Evolutionary conservation across 2,113 vertebrate species (phyloP), one percentile per base, ranked within the genome.

Genomic region (Muntiacus muntjak): DNA sequence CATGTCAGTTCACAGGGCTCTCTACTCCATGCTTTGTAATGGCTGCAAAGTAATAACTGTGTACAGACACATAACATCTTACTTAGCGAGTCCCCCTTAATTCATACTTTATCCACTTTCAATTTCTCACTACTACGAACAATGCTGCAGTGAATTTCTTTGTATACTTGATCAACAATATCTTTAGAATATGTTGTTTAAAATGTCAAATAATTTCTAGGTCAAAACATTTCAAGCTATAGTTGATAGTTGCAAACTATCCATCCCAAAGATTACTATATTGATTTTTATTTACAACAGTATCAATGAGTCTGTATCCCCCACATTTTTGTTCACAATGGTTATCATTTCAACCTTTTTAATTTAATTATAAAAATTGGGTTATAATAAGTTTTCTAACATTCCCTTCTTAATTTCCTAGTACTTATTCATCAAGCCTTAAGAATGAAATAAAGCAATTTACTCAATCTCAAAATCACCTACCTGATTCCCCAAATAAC

Each of bases 371-470:
- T 62, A 43, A 23, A 91, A 92, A 60, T 71, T 7, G 40, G 25
- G 14, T 74, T 62, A 79, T 57, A 90, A 97, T 52, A 28, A 87
- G 40, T 43, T 76, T 36, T 79, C 19, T 58, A 79, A 55, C 17
- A 3, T 74, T 85, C 10, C 12, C 16, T 87, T 93, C 19, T 25
- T 62, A 83, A 96, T 43, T 86, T 88, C 81, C 23, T 88, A 88
- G n/a, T 45, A 85, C 54, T 47, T 79, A 88, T 7, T 96, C 62
- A 83, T 79, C 5, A 21, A 85, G 58, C 52, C 21, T 78, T 81
- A 30, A 96, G 26, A 94, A 92, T 67, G 8, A 94, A 85, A 95
- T 82, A 96, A 81, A 95, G 19, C 74, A 96, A 89, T n/a, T 40
- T 47, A 87, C 9, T 33, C 1, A 7, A 45, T 40, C 45, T 90